Percentiles rank a stretch among this genome's conserved stretches.
phyloP scores from a whole-genome alignment of 2,797 vertebrate species.

The Chiloscyllium punctatum region DNA sequence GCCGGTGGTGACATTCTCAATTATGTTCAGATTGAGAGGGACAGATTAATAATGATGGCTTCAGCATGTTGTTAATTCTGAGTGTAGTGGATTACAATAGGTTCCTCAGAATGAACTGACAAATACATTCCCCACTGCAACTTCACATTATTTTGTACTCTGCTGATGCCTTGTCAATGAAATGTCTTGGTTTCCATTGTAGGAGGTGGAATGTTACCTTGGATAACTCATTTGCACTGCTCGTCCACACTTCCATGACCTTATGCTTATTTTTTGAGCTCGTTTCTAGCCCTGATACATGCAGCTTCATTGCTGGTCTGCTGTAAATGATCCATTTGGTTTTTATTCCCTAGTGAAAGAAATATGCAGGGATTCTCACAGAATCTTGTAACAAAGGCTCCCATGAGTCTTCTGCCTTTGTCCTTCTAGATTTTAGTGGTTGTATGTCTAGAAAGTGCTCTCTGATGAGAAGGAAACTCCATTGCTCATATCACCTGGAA shows the following conservation, averaged over 20 bases:
- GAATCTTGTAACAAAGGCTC: no score
- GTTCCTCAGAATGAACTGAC: not conserved
- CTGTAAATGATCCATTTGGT: no score
- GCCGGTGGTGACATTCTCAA: not conserved
- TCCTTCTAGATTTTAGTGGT: no score
- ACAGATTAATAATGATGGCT: not conserved
- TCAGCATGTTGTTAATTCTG: not conserved
- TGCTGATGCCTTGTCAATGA: not conserved
- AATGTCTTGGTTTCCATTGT: not conserved
- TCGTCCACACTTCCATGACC: not conserved
- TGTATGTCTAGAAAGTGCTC: no score
- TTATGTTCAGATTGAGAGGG: not conserved
- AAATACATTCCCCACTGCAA: not conserved
- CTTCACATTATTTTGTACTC: not conserved
- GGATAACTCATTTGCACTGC: not conserved
- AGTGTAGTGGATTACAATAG: not conserved
- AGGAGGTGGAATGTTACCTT: not conserved
- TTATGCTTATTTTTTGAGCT: not conserved
- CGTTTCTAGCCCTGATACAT: not conserved
- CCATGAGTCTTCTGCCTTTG: no score
- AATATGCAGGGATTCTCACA: no score
- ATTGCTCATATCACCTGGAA: no score
- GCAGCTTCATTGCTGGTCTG: not conserved
- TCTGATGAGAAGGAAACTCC: no score
- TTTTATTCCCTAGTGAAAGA: not conserved